Evolutionary conservation across 1,140 invertebrate genomes (phyloP).

Genomic region (Papilio polyxenes): DNA sequence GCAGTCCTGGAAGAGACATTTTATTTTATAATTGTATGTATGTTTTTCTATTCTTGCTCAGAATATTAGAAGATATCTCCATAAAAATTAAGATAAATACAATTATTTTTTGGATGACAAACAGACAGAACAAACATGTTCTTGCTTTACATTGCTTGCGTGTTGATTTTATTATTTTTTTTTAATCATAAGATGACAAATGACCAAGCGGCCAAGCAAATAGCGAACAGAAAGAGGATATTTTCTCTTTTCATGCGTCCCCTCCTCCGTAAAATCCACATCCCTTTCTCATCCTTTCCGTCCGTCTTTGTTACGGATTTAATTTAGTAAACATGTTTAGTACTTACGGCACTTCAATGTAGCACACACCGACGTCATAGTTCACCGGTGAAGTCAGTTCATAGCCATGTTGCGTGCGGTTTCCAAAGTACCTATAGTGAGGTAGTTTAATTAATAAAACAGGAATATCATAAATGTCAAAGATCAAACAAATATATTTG

Average conservation of each 20-base stretch:
- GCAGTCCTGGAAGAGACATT: conserved; percentile 56
- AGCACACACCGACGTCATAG: conserved; percentile 78
- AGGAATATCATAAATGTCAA: neutral
- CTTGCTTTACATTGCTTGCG: no score
- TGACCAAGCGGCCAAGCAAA: no score
- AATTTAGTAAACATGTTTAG: neutral
- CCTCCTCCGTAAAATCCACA: no score
- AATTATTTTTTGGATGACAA: no score
- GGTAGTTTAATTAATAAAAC: neutral
- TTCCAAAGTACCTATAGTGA: conserved; percentile 41
- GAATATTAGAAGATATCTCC: no score
- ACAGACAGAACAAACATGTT: no score
- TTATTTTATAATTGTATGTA: neutral
- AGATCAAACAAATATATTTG: neutral
- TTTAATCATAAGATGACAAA: no score
- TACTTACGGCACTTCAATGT: conserved; percentile 82
- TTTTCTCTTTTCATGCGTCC: no score
- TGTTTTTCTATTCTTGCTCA: neutral
- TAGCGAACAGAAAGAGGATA: no score
- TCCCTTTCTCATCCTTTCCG: no score
- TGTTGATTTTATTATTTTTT: no score
- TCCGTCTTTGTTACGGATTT: neutral
- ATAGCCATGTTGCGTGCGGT: conserved; percentile 41
- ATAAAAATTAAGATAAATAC: no score
- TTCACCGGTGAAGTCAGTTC: conserved; percentile 46